Evolutionary conservation across 2,888 invertebrate species (phyloP), one percentile per base, ranked within the genome.

Genomic region (Stenurella melanura): DNA sequence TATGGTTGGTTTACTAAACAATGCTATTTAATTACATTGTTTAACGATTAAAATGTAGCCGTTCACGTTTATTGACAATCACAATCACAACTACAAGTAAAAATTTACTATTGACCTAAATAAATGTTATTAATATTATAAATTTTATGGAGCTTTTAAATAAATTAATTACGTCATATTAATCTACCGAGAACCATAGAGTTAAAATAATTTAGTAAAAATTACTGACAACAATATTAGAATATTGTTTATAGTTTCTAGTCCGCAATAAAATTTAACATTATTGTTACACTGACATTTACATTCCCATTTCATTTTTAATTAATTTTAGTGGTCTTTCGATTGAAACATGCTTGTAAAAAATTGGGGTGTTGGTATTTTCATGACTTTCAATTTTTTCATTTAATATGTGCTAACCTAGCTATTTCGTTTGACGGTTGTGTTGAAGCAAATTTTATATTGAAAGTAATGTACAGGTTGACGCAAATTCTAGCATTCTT

Each of bases 91-190:
- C 38, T 21, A 15, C 50, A 50, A 19, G 50, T n/a, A 68, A 50
- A 67, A 21, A 7, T 67, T 9, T 30, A 64, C 38, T 68, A 58
- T 58, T 69, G 38, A 69, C 69, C 69, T 69, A 69, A 19, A 69
- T 69, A 69, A 69, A 58, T 10, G 17, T 69, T 69, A 69, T 58
- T 69, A 69, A 69, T 58, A 69, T 58, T 30, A 56, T 57, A 69
- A 18, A 17, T 34, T 58, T 58, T 56, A 15, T 18, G n/a, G 50
- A 50, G 50, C n/a, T 11, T 15, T 11, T 30, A 69, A 58, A 30
- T 34, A 69, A 34, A 69, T 69, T 58, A 69, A 34, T 30, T 34
- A 18, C 56, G 56, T 69, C 1, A n/a, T n/a, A 67, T 69, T 34
- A 69, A 57, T 68, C 9, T 30, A 21, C 30, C 1, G 18, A 18